Percentiles rank a stretch among this genome's conserved stretches.
These are phyloP conservation scores for Nerophis ophidion DNA, from an alignment of 2,113 vertebrate species.

Conservation along the genomic window DNA sequence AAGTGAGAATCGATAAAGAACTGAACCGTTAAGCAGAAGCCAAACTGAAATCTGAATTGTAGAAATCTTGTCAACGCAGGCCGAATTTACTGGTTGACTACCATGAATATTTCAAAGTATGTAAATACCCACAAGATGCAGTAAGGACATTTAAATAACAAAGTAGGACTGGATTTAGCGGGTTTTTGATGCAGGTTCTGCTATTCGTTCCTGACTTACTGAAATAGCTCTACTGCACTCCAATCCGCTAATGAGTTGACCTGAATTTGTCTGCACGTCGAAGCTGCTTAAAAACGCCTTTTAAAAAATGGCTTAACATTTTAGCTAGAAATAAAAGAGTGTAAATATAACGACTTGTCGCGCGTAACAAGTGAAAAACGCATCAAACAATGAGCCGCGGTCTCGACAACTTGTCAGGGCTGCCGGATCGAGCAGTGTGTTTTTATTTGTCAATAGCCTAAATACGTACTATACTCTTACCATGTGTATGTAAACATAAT, in stretches of 20 bases:
- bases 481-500: not conserved
- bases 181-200: not conserved
- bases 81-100: slow-evolving; percentile 3
- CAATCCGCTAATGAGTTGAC: slow-evolving; percentile 21
- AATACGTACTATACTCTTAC: not conserved
- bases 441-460: not conserved
- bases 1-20: no score
- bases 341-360: not conserved
- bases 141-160: not conserved
- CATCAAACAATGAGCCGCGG: slow-evolving; percentile 12
- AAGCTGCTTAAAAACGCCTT: not conserved
- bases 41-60: no score
- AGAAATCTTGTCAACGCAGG: not conserved
- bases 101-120: not conserved
- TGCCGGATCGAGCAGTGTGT: not conserved
- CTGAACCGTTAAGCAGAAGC: no score
- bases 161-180: not conserved
- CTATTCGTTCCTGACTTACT: not conserved
- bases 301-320: not conserved
- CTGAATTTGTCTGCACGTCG: slow-evolving; percentile 13
- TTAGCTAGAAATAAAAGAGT: no score
- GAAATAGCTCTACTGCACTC: not conserved
- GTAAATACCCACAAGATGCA: not conserved
- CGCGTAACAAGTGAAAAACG: slow-evolving; percentile 1
- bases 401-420: not conserved